Base-by-base conservation (phyloP, 2,113 vertebrate genomes). In the Scophthalmus maximus region DNA sequence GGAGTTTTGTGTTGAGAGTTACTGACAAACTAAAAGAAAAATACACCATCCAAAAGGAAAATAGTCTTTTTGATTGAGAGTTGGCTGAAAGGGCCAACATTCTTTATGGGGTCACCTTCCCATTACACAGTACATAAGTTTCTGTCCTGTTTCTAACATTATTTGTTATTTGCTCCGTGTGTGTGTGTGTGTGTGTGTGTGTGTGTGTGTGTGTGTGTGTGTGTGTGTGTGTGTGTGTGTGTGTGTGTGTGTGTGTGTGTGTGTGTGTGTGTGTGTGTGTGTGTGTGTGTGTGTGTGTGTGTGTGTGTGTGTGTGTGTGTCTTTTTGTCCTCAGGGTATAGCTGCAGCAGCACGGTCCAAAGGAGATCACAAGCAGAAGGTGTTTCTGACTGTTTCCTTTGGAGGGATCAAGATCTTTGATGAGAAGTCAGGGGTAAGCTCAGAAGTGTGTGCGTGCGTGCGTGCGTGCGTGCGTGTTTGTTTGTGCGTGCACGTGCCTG, bases 391-490 rank as follows among this genome's bases (percentile, higher is more conserved):
- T 7, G 93, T 99, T 86, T 98, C 97, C 90, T 99, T 99, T 68
- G 96, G 97, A 85, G 97, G 97, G 88, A 98, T 99, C 95, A 98
- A 98, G 92, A 99, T 99, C 94, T 99, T 96, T 68, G 97, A 99
- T 92, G 97, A 99, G 89, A 99, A 98, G 94, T 96, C 96, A 62
- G 97, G 97, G 94, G 97, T 99, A 93, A 96, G 97, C 95, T 69
- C 83, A 81, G 76, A 44, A 17, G 64, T 56, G 36, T 27, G 17
- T 52, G 59, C 52, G 40, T 44, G 29, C 55, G 25, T 66, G 57
- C 38, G 67, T 74, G 57, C 74, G 68, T 69, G 66, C 72, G 74
- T 65, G 59, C 60, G 64, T 50, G 57, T 55, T 42, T 38, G 42
- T 11, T n/a, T n/a, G n/a, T n/a, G n/a, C n/a, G n/a, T n/a, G n/a